phyloP scores from a whole-genome alignment of 2,797 vertebrate species.

The Crypturellus tataupa region DNA sequence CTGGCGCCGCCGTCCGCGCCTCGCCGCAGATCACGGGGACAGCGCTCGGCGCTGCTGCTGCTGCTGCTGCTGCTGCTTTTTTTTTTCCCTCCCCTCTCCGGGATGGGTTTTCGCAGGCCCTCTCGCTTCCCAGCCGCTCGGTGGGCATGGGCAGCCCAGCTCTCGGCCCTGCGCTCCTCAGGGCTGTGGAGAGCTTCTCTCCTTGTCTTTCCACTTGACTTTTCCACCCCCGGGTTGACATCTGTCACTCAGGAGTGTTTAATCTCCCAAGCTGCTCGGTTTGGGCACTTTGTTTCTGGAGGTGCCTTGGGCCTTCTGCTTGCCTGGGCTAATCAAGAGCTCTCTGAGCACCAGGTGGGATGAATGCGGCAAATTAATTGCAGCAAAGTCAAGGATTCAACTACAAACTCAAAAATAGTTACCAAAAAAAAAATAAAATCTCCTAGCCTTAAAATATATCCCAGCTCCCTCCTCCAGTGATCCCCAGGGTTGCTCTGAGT shows the following conservation, averaged over 20 bases:
- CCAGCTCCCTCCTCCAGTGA: background rate
- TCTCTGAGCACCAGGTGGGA: background rate
- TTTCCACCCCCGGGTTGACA: background rate
- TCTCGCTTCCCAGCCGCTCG: too few species aligned
- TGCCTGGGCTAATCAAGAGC: background rate
- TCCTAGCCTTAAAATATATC: background rate
- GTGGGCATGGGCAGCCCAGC: background rate
- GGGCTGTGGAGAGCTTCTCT: background rate
- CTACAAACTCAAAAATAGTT: background rate
- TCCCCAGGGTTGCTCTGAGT: background rate
- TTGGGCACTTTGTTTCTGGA: background rate
- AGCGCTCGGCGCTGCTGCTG: too few species aligned
- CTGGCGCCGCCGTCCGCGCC: too few species aligned
- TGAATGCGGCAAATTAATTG: accelerated
- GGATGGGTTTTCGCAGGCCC: too few species aligned
- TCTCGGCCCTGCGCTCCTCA: background rate
- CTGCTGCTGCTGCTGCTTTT: too few species aligned
- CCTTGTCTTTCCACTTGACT: background rate
- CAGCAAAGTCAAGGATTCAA: background rate
- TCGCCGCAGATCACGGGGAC: too few species aligned
- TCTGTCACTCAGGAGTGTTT: background rate
- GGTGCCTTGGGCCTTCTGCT: background rate
- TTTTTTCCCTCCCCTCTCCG: too few species aligned
- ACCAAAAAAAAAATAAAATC: background rate
- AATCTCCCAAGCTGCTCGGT: background rate